These are phyloP conservation scores for Phengaris arion DNA, from an alignment of 2,888 invertebrate genomes.

Conservation along the genomic window DNA sequence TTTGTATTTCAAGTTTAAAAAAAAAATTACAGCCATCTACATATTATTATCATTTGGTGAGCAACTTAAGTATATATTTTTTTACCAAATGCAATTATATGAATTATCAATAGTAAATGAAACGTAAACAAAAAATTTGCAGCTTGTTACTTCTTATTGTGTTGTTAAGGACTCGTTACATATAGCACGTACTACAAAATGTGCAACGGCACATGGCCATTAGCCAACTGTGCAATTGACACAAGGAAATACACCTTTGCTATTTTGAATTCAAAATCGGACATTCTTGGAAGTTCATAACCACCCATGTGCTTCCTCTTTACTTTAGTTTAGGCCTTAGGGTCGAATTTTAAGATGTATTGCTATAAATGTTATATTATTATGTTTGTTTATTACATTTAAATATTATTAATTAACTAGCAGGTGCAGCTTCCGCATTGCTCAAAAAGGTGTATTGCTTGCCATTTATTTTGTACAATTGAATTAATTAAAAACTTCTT, in stretches of 20 bases:
- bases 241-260: conserved; percentile 53
- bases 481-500: neutral
- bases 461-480: neutral
- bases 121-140: neutral
- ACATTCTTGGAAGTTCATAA: conserved; percentile 11
- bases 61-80: neutral
- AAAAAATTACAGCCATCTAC: neutral
- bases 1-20: neutral
- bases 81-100: neutral
- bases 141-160: conserved; percentile 10
- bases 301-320: neutral
- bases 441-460: neutral
- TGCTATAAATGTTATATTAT: neutral
- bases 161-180: neutral
- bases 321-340: neutral
- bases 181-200: conserved; percentile 34
- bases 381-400: neutral
- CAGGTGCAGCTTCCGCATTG: neutral
- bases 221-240: conserved; percentile 38
- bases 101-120: neutral
- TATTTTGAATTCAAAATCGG: conserved; percentile 30
- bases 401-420: neutral
- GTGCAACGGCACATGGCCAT: conserved; percentile 34
- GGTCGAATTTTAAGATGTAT: no score
- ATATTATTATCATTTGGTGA: neutral